A percentile compares a stretch with the other conserved stretches of the same genome.
Conservation (phyloP, 2,113 vertebrate genomes). For the Acanthisitta chloris region DNA sequence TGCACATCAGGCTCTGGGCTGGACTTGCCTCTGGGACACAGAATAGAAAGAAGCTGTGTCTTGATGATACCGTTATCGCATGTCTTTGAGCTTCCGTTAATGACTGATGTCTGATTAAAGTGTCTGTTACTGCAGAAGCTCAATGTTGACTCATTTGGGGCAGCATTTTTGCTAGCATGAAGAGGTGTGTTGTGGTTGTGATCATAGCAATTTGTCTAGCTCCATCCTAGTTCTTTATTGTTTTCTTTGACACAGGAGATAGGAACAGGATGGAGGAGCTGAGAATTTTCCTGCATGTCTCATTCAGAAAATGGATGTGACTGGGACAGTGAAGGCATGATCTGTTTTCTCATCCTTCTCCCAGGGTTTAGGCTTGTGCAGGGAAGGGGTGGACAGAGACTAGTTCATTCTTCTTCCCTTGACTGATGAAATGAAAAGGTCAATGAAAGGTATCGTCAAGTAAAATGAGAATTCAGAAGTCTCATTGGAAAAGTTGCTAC, state of each 20-base stretch:
- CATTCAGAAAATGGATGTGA: background rate
- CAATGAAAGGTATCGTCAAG: background rate
- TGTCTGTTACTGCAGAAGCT: background rate
- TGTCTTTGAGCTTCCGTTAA: background rate
- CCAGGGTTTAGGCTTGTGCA: background rate
- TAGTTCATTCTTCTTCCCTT: background rate
- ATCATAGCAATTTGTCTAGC: background rate
- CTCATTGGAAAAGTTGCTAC: background rate
- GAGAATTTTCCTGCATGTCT: background rate
- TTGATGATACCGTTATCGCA: background rate
- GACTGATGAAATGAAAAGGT: background rate
- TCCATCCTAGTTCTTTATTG: background rate
- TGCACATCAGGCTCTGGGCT: background rate
- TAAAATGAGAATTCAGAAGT: background rate
- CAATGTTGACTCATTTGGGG: background rate
- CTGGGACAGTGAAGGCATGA: background rate
- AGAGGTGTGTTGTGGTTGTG: background rate
- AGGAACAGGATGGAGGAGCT: background rate
- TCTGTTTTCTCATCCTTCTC: background rate
- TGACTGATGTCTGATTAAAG: background rate
- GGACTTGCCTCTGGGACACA: background rate
- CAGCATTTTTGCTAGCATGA: background rate
- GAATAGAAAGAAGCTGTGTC: background rate
- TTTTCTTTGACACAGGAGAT: background rate
- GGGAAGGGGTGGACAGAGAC: background rate